phyloP scores from a whole-genome alignment of 2,797 vertebrate genomes.

The Lagorchestes hirsutus region DNA sequence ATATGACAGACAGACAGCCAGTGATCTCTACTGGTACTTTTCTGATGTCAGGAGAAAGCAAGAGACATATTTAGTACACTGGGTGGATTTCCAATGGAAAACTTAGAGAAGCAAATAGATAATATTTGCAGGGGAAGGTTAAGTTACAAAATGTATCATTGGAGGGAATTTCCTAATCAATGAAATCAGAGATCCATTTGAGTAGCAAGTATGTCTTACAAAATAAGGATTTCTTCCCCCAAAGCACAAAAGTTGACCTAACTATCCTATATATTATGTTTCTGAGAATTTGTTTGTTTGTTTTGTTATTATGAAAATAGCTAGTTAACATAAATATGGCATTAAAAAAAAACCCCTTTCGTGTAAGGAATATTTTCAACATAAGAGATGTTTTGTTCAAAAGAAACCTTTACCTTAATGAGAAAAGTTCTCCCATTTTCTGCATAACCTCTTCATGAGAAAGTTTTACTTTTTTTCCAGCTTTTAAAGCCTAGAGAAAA shows the following conservation, averaged over 20 bases:
- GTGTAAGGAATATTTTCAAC: slow-evolving; percentile 17
- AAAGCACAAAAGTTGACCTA: neutral
- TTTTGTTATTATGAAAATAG: neutral
- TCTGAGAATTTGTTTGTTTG: neutral
- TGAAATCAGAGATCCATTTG: neutral
- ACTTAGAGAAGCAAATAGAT: neutral
- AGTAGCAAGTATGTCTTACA: neutral
- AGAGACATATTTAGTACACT: neutral
- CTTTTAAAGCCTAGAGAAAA: slow-evolving; percentile 91
- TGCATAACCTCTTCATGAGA: slow-evolving; percentile 98
- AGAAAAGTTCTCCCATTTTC: slow-evolving; percentile 98
- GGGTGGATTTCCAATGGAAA: neutral
- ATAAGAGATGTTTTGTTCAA: slow-evolving; percentile 36
- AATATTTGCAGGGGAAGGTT: neutral
- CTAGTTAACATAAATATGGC: neutral
- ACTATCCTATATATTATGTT: neutral
- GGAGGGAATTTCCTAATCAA: neutral
- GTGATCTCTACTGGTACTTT: neutral
- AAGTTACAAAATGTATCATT: neutral
- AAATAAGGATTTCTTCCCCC: neutral
- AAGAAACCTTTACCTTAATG: slow-evolving; percentile 90
- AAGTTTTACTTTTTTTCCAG: slow-evolving; percentile 93
- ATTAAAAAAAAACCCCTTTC: neutral
- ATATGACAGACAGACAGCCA: neutral
- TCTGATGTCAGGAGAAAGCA: neutral